Percentiles rank a stretch among this genome's conserved stretches.
These are phyloP conservation scores for Diachasma alloeum DNA, from an alignment of 1,140 invertebrate genomes.

Conservation along the genomic window DNA sequence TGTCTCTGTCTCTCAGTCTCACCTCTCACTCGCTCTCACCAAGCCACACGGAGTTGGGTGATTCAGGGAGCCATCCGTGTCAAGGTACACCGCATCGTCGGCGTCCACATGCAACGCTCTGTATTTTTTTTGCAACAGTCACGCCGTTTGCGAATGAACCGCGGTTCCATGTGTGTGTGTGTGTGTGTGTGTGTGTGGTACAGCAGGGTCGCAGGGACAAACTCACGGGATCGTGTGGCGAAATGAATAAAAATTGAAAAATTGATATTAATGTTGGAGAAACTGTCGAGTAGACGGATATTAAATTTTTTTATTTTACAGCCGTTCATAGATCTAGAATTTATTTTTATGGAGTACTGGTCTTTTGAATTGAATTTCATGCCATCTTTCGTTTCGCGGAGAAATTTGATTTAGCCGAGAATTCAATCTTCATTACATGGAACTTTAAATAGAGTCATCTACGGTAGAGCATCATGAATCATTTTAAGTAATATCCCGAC, in stretches of 20 bases:
- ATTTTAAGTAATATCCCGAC: neutral
- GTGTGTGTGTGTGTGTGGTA: neutral
- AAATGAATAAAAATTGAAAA: neutral
- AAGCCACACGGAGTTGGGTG: conserved; percentile 42
- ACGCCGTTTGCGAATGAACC: conserved; percentile 26
- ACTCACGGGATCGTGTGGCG: neutral
- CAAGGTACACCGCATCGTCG: conserved; percentile 65
- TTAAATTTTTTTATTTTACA: no score
- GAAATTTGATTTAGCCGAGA: neutral
- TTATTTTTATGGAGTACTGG: no score
- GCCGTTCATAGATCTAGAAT: no score
- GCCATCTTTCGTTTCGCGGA: neutral
- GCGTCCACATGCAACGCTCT: conserved; percentile 56
- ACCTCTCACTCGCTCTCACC: neutral
- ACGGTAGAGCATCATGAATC: neutral
- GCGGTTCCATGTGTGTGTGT: neutral
- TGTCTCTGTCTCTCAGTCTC: neutral
- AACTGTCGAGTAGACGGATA: no score
- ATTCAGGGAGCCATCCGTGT: conserved; percentile 66
- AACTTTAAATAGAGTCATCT: neutral
- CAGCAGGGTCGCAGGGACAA: neutral
- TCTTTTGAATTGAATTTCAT: neutral
- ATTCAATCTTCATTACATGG: neutral
- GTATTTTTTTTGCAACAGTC: conserved; percentile 48
- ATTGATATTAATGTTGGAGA: no score